These are phyloP conservation scores for Vanessa atalanta DNA, from an alignment of 1,140 invertebrate genomes.

Conservation along the genomic window DNA sequence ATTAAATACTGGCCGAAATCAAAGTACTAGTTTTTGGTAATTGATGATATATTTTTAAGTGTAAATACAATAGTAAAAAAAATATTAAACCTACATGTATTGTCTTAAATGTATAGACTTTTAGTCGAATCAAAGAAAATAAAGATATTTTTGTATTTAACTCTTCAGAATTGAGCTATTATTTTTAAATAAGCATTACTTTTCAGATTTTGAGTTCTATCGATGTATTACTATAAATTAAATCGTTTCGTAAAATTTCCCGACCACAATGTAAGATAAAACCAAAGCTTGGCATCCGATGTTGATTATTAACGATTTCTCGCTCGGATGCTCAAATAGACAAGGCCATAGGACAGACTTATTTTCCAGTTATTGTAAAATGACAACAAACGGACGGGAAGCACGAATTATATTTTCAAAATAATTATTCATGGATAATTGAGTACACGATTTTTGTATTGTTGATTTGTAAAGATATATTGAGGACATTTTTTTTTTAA, in stretches of 20 bases:
- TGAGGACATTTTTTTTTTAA: background rate
- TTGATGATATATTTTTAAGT: no score
- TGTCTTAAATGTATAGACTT: no score
- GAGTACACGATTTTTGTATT: slow-evolving; percentile 11
- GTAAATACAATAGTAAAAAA: no score
- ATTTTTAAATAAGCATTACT: no score
- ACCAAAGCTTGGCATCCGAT: slow-evolving; percentile 35
- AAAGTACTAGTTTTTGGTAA: no score
- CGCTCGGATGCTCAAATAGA: slow-evolving; percentile 46
- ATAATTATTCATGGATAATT: slow-evolving; percentile 52
- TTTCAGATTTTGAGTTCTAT: no score
- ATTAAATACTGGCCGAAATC: no score
- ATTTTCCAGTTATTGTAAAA: slow-evolving; percentile 41
- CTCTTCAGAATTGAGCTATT: no score
- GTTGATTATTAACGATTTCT: slow-evolving; percentile 51
- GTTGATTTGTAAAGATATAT: background rate
- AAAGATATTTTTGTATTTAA: no score
- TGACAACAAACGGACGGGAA: slow-evolving; percentile 42
- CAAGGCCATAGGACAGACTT: slow-evolving; percentile 40
- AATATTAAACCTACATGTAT: no score
- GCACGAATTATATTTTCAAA: slow-evolving; percentile 60
- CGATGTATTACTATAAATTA: background rate
- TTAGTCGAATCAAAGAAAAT: no score
- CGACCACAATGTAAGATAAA: slow-evolving; percentile 21
- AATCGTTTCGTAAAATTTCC: background rate